Conservation (phyloP, 1,140 invertebrate species). For the Triops longicaudatus region DNA sequence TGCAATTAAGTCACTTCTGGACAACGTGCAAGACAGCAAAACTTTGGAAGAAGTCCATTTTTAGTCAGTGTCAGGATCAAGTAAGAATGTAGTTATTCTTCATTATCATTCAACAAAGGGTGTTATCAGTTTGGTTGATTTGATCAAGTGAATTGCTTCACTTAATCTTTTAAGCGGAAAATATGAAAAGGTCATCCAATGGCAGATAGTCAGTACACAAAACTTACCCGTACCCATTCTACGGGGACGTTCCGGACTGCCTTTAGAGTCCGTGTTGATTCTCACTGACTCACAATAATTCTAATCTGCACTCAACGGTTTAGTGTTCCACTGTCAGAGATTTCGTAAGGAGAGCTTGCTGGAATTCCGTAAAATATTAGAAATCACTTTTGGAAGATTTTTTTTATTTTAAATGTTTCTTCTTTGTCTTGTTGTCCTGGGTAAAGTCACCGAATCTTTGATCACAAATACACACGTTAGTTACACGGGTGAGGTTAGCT, state of each 20-base stretch:
- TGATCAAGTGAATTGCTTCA: no score
- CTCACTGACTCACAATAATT: background rate
- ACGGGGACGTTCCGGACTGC: background rate
- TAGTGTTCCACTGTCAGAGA: no score
- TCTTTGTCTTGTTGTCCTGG: background rate
- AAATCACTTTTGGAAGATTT: background rate
- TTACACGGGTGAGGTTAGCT: background rate
- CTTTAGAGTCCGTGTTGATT: background rate
- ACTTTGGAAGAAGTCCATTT: no score
- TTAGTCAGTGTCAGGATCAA: no score
- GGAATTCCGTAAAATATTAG: background rate
- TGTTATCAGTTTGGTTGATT: no score
- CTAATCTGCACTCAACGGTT: background rate
- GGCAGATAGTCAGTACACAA: background rate
- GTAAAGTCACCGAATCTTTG: background rate
- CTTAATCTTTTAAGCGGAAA: no score
- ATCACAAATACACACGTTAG: background rate
- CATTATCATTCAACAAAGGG: no score
- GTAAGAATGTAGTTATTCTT: no score
- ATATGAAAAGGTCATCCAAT: no score
- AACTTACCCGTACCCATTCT: constrained; percentile 14
- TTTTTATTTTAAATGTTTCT: background rate
- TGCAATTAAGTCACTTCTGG: no score
- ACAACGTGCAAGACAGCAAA: background rate
- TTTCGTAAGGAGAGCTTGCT: background rate